Evolutionary conservation across 2,888 invertebrate species (phyloP).

Genomic region (Diarsia mendica): DNA sequence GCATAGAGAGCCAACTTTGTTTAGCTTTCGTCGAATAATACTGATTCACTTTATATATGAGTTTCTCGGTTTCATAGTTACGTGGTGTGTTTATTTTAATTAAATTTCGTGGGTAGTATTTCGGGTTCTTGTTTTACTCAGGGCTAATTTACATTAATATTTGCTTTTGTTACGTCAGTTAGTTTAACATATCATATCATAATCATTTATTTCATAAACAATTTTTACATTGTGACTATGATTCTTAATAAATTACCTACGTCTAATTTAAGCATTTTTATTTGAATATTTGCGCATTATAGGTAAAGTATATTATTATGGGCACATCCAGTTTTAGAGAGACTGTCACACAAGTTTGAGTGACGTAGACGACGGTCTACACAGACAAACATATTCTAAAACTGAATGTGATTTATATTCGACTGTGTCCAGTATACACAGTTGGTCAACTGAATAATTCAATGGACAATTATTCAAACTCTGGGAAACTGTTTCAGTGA

Average conservation of each 20-base stretch:
- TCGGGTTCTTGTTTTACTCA: not conserved
- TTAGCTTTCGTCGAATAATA: not conserved
- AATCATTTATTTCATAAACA: too few relatives aligned
- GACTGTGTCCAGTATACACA: not conserved
- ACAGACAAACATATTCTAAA: too few relatives aligned
- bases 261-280: not conserved
- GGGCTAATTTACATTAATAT: not conserved
- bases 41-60: not conserved
- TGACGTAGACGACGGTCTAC: slow-evolving; percentile 1
- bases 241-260: not conserved
- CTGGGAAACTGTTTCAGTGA: not conserved
- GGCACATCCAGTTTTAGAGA: not conserved
- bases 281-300: not conserved
- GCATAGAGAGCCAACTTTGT: not conserved
- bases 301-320: not conserved
- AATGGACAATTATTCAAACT: not conserved
- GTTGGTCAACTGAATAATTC: slow-evolving; percentile 2
- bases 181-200: too few relatives aligned
- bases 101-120: not conserved
- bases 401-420: not conserved
- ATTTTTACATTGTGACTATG: too few relatives aligned
- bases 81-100: not conserved
- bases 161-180: not conserved
- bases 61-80: not conserved
- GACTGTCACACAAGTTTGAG: too few relatives aligned